Base-by-base conservation (phyloP, 2,113 vertebrate genomes). In the Nipponia nippon region DNA sequence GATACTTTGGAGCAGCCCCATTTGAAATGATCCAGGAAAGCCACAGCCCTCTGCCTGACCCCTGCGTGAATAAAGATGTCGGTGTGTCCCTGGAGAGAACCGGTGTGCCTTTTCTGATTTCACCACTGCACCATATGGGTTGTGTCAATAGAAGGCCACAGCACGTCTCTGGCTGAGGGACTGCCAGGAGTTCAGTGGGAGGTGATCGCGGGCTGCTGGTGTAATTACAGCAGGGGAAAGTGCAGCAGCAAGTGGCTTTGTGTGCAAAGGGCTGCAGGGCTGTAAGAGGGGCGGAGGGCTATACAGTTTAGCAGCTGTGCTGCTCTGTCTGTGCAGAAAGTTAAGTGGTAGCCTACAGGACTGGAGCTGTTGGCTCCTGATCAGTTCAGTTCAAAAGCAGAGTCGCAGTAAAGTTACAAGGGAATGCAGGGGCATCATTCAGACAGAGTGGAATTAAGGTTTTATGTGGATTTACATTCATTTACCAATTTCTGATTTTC, bases 391-490 rank as follows among this genome's bases (percentile, higher is more conserved):
- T 89, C 46, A 71, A 78, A 80, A 92, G 55, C 73, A 71, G 47
- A 65, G 29, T 75, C 3, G 1, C n/a, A 7, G 49, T 34, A 22
- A 87, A 85, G 30, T 56, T 76, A 61, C 47, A 36, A 76, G 27
- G 40, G 49, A 91, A 87, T 61, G 73, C 34, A 76, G 73, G 76
- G 62, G 34, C 65, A 32, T 56, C 27, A 21, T 87, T 95, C 83
- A 7, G 6, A 40, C 20, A 46, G 59, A 76, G 58, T 20, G 66
- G 84, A 95, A 95, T 90, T 89, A 77, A 76, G 61, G 52, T 72
- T 56, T 94, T 91, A 88, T 53, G 71, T 38, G 85, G 93, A 91
- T 96, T 97, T 96, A 70, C 82, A 88, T 94, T 91, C 34, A 72
- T 95, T 83, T 90, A 40, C 84, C 49, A 38, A 72, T 76, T 95